Evolutionary conservation across 2,888 invertebrate species (phyloP).

Genomic region (Ochropleura plecta): DNA sequence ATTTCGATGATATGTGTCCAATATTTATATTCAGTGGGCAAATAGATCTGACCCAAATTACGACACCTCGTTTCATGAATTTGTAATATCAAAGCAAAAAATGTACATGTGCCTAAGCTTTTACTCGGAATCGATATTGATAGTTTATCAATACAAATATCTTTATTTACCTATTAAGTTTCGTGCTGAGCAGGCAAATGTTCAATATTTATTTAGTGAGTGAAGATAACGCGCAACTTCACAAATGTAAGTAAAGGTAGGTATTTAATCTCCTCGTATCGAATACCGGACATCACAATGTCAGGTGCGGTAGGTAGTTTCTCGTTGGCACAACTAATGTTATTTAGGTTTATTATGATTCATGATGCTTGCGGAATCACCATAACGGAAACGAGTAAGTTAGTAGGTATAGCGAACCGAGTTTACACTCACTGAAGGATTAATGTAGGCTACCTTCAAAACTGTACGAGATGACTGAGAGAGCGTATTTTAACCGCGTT

Average conservation of each 20-base stretch:
- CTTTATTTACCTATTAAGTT: conserved; percentile 53
- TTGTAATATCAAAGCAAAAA: conserved; percentile 15
- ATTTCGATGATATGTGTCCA: neutral
- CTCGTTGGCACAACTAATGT: conserved; percentile 8
- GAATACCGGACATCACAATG: conserved; percentile 22
- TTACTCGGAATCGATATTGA: conserved; percentile 39
- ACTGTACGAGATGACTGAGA: too few species aligned
- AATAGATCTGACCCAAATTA: conserved; percentile 8
- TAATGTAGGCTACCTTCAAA: too few species aligned
- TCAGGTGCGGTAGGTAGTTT: conserved; percentile 25
- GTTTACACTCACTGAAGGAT: neutral
- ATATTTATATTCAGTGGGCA: neutral
- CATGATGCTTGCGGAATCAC: conserved; percentile 2
- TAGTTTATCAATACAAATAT: conserved; percentile 53
- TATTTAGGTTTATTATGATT: conserved; percentile 18
- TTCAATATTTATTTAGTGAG: conserved; percentile 56
- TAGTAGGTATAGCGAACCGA: neutral
- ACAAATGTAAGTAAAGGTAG: conserved; percentile 32
- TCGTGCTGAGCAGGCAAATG: conserved; percentile 52
- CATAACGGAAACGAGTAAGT: neutral
- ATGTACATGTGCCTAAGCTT: conserved; percentile 15
- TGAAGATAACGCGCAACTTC: conserved; percentile 40
- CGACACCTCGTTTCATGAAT: neutral
- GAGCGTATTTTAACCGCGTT: too few species aligned
- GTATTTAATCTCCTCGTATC: conserved; percentile 44